phyloP scores from a whole-genome alignment of 1,140 invertebrate genomes.

The Lineus longissimus region DNA sequence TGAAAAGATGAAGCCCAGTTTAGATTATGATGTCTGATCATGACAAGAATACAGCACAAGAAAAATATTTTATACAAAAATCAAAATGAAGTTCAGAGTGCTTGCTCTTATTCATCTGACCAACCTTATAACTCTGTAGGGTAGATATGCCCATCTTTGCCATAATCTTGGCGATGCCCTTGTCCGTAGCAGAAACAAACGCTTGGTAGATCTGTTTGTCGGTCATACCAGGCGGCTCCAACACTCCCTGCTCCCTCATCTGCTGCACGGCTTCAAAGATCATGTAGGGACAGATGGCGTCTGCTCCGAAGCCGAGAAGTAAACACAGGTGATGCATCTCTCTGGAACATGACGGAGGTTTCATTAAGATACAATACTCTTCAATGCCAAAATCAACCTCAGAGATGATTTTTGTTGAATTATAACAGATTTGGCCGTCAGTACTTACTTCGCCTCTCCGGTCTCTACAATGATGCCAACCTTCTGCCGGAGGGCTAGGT shows the following conservation, averaged over 20 bases:
- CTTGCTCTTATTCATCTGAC: too few species aligned
- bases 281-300: conserved; percentile 95
- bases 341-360: too few species aligned
- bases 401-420: too few species aligned
- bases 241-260: conserved; percentile 74
- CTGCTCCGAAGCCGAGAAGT: conserved; percentile 92
- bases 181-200: conserved; percentile 59
- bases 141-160: conserved; percentile 99
- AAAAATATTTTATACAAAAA: background rate
- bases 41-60: background rate
- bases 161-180: conserved; percentile 73
- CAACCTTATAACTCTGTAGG: conserved; percentile 91
- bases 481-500: conserved; percentile 92
- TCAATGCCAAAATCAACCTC: too few species aligned
- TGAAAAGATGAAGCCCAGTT: too few species aligned
- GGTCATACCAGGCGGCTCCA: conserved; percentile 66
- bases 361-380: background rate
- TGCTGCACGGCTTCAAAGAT: conserved; percentile 87
- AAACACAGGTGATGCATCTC: conserved; percentile 98
- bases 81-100: too few species aligned
- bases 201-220: conserved; percentile 82
- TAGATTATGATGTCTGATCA: too few species aligned
- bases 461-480: conserved; percentile 90
- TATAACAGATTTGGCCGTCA: too few species aligned
- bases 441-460: conserved; percentile 74